phyloP scores from a whole-genome alignment of 2,797 vertebrate species.

The Lepus oiostolus region DNA sequence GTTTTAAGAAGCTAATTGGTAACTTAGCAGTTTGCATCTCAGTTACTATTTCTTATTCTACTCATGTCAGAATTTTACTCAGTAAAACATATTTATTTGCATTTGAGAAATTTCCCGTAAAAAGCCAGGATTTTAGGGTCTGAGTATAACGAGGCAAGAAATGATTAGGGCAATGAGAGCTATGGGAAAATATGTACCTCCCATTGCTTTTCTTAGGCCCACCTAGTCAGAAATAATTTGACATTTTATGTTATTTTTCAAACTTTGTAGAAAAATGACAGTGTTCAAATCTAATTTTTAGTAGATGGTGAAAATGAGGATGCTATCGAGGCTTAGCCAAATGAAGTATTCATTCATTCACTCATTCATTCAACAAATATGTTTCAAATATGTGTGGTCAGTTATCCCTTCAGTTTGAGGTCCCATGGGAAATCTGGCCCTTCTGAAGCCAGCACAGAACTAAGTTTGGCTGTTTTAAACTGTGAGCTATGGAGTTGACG shows the following conservation, averaged over 20 bases:
- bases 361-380: background rate
- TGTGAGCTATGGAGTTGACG: background rate
- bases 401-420: background rate
- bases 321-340: background rate
- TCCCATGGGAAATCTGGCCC: background rate
- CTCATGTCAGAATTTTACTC: conserved; percentile 75
- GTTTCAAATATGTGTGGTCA: background rate
- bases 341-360: background rate
- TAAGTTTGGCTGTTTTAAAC: background rate
- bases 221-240: conserved; percentile 48
- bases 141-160: background rate
- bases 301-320: conserved; percentile 29
- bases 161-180: conserved; percentile 19
- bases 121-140: conserved; percentile 56
- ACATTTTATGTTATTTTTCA: conserved; percentile 51
- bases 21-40: conserved; percentile 90
- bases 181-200: background rate
- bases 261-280: background rate
- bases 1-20: conserved; percentile 95
- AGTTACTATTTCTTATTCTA: conserved; percentile 90
- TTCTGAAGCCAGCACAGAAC: background rate
- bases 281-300: conserved; percentile 21
- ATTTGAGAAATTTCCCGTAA: conserved; percentile 64
- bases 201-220: conserved; percentile 12
- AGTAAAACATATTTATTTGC: conserved; percentile 70